A percentile compares a stretch with the other conserved stretches of the same genome.
Evolutionary conservation across 2,888 invertebrate genomes (phyloP).

Genomic region (Conus canariensis): DNA sequence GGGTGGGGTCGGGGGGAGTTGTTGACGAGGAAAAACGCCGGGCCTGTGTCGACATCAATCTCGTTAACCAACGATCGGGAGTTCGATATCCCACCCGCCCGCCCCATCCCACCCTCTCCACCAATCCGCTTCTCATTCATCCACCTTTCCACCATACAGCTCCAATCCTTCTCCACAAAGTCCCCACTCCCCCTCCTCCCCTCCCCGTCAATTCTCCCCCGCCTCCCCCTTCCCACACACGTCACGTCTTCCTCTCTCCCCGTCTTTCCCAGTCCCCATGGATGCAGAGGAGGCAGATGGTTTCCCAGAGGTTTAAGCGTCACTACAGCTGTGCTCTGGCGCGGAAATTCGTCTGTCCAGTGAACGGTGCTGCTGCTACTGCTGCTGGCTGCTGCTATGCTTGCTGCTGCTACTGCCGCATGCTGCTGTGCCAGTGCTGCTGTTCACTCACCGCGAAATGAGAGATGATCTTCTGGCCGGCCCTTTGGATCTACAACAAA

Average conservation of each 20-base stretch:
- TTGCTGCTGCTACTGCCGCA: too few species aligned
- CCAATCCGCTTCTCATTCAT: neutral
- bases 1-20: neutral
- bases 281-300: neutral
- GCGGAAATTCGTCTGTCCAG: neutral
- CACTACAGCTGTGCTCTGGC: neutral
- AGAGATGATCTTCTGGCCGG: too few species aligned
- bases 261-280: neutral
- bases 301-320: neutral
- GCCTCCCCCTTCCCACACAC: neutral
- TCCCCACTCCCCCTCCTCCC: neutral
- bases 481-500: too few species aligned
- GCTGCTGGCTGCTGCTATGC: too few species aligned
- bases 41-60: conserved; percentile 16
- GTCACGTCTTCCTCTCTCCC: neutral
- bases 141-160: neutral
- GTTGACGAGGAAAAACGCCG: neutral
- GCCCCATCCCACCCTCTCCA: neutral
- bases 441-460: too few species aligned
- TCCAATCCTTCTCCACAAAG: neutral
- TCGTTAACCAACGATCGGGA: neutral
- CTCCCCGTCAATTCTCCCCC: neutral
- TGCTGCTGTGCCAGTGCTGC: too few species aligned
- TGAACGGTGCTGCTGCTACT: too few species aligned
- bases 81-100: neutral